Conservation (phyloP, 2,797 vertebrate genomes). For the Podargus strigoides region DNA sequence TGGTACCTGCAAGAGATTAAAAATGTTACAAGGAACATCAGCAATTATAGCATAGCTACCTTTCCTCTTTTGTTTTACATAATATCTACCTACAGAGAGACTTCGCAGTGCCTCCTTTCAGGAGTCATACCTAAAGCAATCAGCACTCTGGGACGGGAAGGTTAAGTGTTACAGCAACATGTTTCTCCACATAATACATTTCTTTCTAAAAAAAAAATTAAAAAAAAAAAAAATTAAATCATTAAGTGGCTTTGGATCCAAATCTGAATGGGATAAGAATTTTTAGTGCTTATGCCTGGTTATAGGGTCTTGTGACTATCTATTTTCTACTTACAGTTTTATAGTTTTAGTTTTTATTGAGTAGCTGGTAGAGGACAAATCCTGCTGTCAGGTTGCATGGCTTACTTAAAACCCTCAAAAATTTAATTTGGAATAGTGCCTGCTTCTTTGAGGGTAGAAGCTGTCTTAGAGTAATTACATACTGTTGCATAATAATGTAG, state of each 20-base stretch:
- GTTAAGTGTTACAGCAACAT: background rate
- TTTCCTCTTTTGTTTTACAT: background rate
- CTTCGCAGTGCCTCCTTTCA: background rate
- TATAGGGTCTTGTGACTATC: background rate
- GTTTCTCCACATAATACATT: background rate
- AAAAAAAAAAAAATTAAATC: background rate
- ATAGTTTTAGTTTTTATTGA: background rate
- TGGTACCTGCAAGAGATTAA: slow-evolving; percentile 74
- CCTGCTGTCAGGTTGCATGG: background rate
- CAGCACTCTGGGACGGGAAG: background rate
- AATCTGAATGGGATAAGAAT: background rate
- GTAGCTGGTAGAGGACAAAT: background rate
- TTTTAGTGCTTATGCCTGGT: background rate
- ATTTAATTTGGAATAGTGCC: background rate
- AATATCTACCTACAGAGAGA: background rate
- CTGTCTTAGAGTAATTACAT: background rate
- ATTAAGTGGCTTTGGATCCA: background rate
- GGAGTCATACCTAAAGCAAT: background rate
- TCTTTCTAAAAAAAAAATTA: background rate
- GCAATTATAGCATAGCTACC: background rate
- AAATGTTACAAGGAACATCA: background rate
- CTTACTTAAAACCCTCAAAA: background rate
- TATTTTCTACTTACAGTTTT: background rate
- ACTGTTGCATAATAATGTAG: background rate
- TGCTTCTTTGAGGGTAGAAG: background rate